These are phyloP conservation scores for Pseudomyrmex dendroicus DNA, from an alignment of 1,140 invertebrate species.

Conservation along the genomic window DNA sequence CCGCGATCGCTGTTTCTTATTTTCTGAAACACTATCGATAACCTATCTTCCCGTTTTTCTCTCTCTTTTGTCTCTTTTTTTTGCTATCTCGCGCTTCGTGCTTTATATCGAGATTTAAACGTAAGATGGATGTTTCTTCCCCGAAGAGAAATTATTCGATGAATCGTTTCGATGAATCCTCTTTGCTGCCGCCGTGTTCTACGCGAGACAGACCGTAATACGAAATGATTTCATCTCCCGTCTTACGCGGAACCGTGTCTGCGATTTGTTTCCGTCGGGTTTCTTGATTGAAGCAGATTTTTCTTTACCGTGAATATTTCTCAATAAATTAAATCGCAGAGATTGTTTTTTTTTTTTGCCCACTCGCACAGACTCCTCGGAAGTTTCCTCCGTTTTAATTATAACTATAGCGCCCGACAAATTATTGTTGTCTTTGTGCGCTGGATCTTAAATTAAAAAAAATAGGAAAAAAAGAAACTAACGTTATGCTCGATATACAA, in stretches of 20 bases:
- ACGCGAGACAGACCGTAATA: background rate
- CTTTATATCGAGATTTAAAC: slow-evolving; percentile 18
- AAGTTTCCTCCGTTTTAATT: too few species aligned
- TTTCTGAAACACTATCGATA: slow-evolving; percentile 18
- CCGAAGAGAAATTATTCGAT: slow-evolving; percentile 23
- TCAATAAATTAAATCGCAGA: background rate
- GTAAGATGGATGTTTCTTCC: slow-evolving; percentile 10
- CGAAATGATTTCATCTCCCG: slow-evolving; percentile 5
- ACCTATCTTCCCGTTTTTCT: background rate
- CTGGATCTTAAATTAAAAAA: too few species aligned
- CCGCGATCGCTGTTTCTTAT: slow-evolving; percentile 1
- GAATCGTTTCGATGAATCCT: slow-evolving; percentile 7
- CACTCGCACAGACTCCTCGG: too few species aligned
- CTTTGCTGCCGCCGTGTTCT: background rate
- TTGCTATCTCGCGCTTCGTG: background rate
- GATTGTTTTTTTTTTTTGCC: background rate
- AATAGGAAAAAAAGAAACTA: too few species aligned
- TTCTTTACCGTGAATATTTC: background rate
- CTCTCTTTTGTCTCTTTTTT: background rate
- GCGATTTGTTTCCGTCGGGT: background rate
- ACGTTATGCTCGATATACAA: background rate
- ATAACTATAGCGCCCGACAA: too few species aligned
- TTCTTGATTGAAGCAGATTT: background rate
- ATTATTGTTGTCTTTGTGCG: too few species aligned
- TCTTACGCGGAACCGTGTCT: background rate